A percentile compares a stretch with the other conserved stretches of the same genome.
These are phyloP conservation scores for Therioaphis trifolii DNA, from an alignment of 2,888 invertebrate genomes.

Conservation along the genomic window DNA sequence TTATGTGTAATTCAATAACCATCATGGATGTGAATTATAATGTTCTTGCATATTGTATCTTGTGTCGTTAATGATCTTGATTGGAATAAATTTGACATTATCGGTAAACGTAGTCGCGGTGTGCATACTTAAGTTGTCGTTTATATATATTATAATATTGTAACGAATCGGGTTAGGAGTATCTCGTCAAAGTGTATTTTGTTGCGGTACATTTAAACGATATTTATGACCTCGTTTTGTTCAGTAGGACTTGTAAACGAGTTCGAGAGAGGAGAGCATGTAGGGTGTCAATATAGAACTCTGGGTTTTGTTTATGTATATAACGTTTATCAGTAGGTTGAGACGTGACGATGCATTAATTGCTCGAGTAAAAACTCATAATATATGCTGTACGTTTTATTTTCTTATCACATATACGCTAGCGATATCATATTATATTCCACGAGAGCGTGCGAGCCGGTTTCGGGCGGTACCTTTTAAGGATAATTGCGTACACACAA, in stretches of 20 bases:
- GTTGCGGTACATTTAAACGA: too few relatives aligned
- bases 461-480: constrained; percentile 39
- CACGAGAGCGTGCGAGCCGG: background rate
- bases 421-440: background rate
- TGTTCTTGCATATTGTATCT: background rate
- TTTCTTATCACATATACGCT: background rate
- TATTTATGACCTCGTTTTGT: background rate
- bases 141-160: too few relatives aligned
- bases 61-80: background rate
- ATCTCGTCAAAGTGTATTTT: too few relatives aligned
- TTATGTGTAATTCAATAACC: constrained; percentile 20
- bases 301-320: background rate
- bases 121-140: too few relatives aligned
- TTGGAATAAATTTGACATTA: background rate
- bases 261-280: background rate
- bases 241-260: background rate
- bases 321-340: background rate
- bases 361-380: background rate
- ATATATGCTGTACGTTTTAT: background rate
- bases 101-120: background rate
- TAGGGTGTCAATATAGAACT: background rate
- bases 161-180: too few relatives aligned
- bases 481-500: constrained; percentile 28
- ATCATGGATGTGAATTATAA: background rate
- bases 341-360: background rate